phyloP scores from a whole-genome alignment of 1,140 invertebrate genomes.

The Coelopa frigida region DNA sequence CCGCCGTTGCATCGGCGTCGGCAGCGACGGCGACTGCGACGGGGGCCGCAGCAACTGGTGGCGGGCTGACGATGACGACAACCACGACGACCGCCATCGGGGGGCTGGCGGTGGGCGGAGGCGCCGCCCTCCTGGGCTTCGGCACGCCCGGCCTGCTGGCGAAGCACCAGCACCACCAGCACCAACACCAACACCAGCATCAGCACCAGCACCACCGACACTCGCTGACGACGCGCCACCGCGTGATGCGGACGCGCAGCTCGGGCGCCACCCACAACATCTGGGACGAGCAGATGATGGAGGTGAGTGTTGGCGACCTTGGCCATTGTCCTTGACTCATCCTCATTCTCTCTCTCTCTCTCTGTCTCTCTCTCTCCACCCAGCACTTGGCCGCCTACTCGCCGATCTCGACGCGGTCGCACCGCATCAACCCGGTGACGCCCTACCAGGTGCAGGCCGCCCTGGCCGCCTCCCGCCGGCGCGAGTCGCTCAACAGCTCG shows the following conservation, averaged over 20 bases:
- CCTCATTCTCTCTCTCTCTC: neutral
- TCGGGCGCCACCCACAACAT: slow-evolving; percentile 40
- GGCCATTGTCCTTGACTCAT: neutral
- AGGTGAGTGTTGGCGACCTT: no score
- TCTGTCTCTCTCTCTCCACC: neutral
- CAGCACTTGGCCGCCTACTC: slow-evolving; percentile 57
- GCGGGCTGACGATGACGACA: slow-evolving; percentile 23
- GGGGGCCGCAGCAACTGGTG: slow-evolving; percentile 6
- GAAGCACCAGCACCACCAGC: slow-evolving; percentile 29
- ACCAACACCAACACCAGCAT: slow-evolving; percentile 32
- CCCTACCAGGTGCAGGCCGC: slow-evolving; percentile 41
- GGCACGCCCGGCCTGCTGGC: slow-evolving; percentile 15
- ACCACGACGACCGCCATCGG: no score
- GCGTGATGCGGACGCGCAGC: slow-evolving; percentile 38
- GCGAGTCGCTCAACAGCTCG: slow-evolving; percentile 58
- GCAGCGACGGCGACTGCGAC: slow-evolving; percentile 1
- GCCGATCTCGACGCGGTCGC: slow-evolving; percentile 50
- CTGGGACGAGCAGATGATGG: slow-evolving; percentile 48
- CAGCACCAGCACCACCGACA: slow-evolving; percentile 39
- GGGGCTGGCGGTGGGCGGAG: slow-evolving; percentile 2
- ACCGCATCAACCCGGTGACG: slow-evolving; percentile 47
- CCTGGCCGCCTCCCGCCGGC: slow-evolving; percentile 45
- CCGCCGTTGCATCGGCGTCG: slow-evolving; percentile 1
- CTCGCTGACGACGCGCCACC: slow-evolving; percentile 37
- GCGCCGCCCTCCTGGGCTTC: slow-evolving; percentile 23